Percentiles rank a stretch among this genome's conserved stretches.
phyloP scores from a whole-genome alignment of 1,140 invertebrate species.

The Anoplolepis gracilipes region DNA sequence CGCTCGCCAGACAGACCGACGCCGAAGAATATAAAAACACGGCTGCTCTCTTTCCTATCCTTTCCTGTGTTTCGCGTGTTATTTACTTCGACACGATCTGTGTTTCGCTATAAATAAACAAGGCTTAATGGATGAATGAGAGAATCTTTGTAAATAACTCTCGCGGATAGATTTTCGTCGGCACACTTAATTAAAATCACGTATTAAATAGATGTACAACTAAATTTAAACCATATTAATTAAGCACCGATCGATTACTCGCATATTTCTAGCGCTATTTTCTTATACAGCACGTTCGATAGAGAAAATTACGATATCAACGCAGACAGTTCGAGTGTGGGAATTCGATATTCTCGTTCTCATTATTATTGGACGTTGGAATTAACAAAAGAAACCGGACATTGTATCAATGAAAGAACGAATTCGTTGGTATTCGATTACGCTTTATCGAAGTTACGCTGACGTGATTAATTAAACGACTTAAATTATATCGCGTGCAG shows the following conservation, averaged over 20 bases:
- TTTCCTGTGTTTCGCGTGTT: background rate
- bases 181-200: constrained; percentile 37
- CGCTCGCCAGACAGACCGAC: constrained; percentile 46
- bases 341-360: constrained; percentile 21
- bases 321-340: background rate
- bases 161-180: background rate
- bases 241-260: constrained; percentile 3
- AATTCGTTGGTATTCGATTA: background rate
- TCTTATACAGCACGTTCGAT: constrained; percentile 36
- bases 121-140: constrained; percentile 13
- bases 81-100: constrained; percentile 15
- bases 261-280: background rate
- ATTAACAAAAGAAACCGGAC: constrained; percentile 2
- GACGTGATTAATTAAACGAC: constrained; percentile 33
- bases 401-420: background rate
- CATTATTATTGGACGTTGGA: constrained; percentile 26
- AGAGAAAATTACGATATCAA: constrained; percentile 25
- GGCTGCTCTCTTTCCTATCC: constrained; percentile 10
- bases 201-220: constrained; percentile 15
- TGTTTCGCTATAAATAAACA: constrained; percentile 29
- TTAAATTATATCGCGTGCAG: constrained; percentile 24
- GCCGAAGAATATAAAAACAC: constrained; percentile 55
- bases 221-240: constrained; percentile 54
- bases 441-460: background rate
- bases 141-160: background rate